phyloP scores from a whole-genome alignment of 2,113 vertebrate genomes.

The Axis porcinus region DNA sequence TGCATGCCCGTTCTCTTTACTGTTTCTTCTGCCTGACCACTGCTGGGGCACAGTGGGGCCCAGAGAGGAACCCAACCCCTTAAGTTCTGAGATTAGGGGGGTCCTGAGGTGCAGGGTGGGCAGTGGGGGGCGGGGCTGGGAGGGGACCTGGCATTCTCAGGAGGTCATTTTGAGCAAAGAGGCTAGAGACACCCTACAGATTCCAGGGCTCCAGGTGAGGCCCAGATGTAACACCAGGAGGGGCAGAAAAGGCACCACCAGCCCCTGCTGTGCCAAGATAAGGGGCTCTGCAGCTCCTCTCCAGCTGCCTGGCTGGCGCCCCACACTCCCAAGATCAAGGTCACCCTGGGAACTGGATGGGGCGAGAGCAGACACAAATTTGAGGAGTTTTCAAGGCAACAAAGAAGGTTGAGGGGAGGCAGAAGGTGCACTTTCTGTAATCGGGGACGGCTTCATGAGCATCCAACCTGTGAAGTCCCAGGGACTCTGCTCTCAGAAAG shows the following conservation, averaged over 20 bases:
- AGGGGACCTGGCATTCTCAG: background rate
- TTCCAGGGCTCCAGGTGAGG: no score
- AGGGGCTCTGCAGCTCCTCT: background rate
- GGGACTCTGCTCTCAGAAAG: background rate
- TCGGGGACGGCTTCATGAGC: rapidly evolving
- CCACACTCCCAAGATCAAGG: background rate
- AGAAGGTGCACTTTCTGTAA: background rate
- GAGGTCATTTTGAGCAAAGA: background rate
- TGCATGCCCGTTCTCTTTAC: background rate
- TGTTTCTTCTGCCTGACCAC: background rate
- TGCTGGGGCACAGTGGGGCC: background rate
- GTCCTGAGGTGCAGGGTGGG: background rate
- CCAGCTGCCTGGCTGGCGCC: background rate
- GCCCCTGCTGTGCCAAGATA: background rate
- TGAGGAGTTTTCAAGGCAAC: background rate
- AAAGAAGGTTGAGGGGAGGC: background rate
- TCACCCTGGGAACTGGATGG: background rate
- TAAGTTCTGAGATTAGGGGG: background rate
- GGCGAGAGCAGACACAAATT: background rate
- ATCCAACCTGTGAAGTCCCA: rapidly evolving
- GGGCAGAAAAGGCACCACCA: background rate
- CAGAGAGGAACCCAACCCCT: background rate
- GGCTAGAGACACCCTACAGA: background rate
- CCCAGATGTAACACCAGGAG: background rate
- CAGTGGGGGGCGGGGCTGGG: rapidly evolving